Evolutionary conservation across 64 coral and sea anemone genomes (phyloP), one percentile per base, ranked within the genome.

Genomic region (Stichodactyla mertensii): DNA sequence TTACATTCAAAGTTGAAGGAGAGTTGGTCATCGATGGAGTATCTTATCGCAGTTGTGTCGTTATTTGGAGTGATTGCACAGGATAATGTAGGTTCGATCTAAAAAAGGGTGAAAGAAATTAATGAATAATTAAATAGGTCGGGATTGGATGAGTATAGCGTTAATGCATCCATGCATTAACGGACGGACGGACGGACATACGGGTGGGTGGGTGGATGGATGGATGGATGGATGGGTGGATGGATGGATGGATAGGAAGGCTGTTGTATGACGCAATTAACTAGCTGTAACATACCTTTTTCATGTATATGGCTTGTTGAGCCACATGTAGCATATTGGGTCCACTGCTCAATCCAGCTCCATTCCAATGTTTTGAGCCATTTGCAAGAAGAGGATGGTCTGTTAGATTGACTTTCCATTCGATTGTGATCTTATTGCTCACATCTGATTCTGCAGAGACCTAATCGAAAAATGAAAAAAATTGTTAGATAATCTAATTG

Each of bases 241-340:
- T 60, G 8, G 58, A 14, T 60, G 58, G 12, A 14, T 61, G 58
- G 58, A 61, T 61, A 16, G 58, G 58, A 14, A 16, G 58, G 18
- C 18, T 12, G 58, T 16, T 61, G 58, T 12, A 61, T 61, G 10
- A 1, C 19, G 7, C 56, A n/a, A n/a, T n/a, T n/a, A 57, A 7
- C 56, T 57, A 10, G 8, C 0, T 57, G 13, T 16, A 20, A 64
- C 18, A 16, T 64, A 74, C 95, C 95, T 98, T 98, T 36, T 86
- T 84, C 61, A 94, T 61, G 28, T 64, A 92, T 26, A 98, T 61
- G 16, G 95, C 95, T 54, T 94, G 89, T 85, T 98, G 95, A 27
- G 89, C 95, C 8, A 98, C 95, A 89, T 89, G 91, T 16, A 98
- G 92, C 95, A 98, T 98, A 7, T 92, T 89, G 45, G 89, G 89